Evolutionary conservation across 2,113 vertebrate species (phyloP).

Genomic region (Megalops atlanticus): DNA sequence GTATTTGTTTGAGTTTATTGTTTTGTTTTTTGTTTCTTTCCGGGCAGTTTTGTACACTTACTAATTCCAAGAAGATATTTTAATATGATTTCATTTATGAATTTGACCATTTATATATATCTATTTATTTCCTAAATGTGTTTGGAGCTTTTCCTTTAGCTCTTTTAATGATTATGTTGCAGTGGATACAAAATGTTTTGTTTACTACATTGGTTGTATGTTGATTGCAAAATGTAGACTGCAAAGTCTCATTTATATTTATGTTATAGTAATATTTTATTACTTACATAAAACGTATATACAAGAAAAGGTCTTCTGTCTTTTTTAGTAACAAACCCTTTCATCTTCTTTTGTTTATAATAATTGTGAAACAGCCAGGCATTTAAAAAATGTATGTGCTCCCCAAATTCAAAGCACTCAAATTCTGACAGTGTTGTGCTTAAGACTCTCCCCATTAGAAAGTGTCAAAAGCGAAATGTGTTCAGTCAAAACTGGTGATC

Average conservation of each 20-base stretch:
- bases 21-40: constrained; percentile 79
- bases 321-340: constrained; percentile 68
- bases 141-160: constrained; percentile 83
- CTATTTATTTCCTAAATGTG: constrained; percentile 95
- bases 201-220: constrained; percentile 90
- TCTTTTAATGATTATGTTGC: constrained; percentile 85
- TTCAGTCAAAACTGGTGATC: constrained; percentile 39
- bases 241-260: constrained; percentile 99
- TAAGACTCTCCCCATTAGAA: constrained; percentile 32
- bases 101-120: constrained; percentile 85
- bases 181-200: constrained; percentile 81
- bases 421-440: constrained; percentile 35
- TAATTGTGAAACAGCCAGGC: constrained; percentile 46
- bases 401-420: constrained; percentile 25
- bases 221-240: constrained; percentile 94
- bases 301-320: constrained; percentile 90
- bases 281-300: constrained; percentile 99
- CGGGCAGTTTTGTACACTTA: constrained; percentile 89
- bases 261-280: constrained; percentile 99
- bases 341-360: constrained; percentile 46
- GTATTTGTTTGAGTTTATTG: constrained; percentile 78
- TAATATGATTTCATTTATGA: constrained; percentile 92
- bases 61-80: constrained; percentile 93
- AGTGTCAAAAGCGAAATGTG: constrained; percentile 40
- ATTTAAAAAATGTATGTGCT: constrained; percentile 38